Evolutionary conservation across 2,113 vertebrate genomes (phyloP), one percentile per base, ranked within the genome.

Genomic region (Fukomys damarensis): DNA sequence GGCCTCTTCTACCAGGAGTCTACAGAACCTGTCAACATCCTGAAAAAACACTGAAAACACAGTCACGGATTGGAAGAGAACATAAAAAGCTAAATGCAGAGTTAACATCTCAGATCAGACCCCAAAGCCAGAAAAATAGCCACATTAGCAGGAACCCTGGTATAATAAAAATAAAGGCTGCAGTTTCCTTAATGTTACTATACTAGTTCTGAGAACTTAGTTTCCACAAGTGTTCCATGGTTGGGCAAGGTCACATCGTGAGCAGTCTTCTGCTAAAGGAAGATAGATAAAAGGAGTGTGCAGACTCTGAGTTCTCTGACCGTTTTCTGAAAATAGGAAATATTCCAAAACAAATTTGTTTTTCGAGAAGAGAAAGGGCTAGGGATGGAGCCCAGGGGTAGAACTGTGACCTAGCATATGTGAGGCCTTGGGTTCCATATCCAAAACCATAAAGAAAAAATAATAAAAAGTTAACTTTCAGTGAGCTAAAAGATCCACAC

Each of bases 381-480:
- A 7, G 24, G 41, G 24, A 46, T 46, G 72, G 43, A 76, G 26
- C 6, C 46, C 41, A 46, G 72, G 14, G 72, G 26, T 43, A 46
- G 41, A 30, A 30, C 5, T 1, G 43, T 28, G 22, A 11, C 22
- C 70, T 43, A 72, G 22, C 38, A 72, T 26, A 26, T 24, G 38
- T 14, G 41, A 76, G 72, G 12, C 24, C 41, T 16, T 76, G 24
- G 41, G 41, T 46, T 76, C 72, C 28, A 14, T 76, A 76, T 76
- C 24, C 43, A 74, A 24, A 12, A 74, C 41, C 12, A 14, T 16
- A 74, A 46, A 72, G 38, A 41, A 41, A 24, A 72, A 72, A 24
- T n/a, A 43, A 74, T 74, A 43, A 86, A 93, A 96, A 54, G 30
- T 11, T 88, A 93, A 87, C 49, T 70, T 93, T 20, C 43, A 76